A percentile compares a stretch with the other conserved stretches of the same genome.
phyloP scores from a whole-genome alignment of 2,113 vertebrate species.

The Dipodomys stephensi region DNA sequence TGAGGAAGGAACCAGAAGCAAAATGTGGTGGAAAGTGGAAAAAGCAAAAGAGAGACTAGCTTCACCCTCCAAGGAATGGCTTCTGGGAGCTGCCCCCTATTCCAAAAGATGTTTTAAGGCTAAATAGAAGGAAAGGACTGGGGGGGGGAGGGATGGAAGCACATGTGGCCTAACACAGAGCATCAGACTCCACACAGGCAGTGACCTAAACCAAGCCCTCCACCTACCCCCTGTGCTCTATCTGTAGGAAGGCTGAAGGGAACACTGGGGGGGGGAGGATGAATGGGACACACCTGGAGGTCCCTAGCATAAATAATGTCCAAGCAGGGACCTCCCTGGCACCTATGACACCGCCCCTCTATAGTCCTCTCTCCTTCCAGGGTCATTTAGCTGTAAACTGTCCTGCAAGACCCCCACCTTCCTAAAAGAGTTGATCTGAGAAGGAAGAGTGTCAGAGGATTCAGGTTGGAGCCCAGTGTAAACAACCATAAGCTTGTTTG shows the following conservation, averaged over 20 bases:
- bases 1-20: background rate
- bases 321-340: background rate
- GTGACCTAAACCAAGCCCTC: background rate
- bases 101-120: background rate
- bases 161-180: background rate
- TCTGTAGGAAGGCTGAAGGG: background rate
- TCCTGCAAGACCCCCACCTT: background rate
- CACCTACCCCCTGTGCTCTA: background rate
- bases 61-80: background rate
- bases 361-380: background rate
- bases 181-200: background rate
- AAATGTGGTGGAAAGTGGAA: background rate
- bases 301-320: background rate
- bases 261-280: background rate
- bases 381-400: background rate
- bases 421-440: background rate
- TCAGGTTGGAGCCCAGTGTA: background rate
- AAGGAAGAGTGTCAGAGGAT: background rate
- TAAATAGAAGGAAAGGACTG: background rate
- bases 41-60: background rate
- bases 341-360: background rate
- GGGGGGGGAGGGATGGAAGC: too few species aligned
- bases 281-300: too few species aligned
- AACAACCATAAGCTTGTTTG: background rate
- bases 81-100: background rate